phyloP scores from a whole-genome alignment of 1,140 invertebrate genomes.

The Trichoplusia ni region DNA sequence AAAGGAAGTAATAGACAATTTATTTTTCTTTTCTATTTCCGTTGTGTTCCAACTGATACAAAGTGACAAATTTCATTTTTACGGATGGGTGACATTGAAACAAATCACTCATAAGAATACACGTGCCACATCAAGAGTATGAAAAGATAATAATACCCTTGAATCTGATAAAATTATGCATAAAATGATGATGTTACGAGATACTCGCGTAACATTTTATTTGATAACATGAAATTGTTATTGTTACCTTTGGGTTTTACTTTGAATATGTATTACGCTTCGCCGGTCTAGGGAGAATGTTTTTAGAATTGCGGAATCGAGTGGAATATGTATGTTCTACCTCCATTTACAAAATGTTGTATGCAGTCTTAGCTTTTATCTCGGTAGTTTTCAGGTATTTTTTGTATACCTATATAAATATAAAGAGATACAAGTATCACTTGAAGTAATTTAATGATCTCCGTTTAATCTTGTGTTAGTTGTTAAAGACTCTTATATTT shows the following conservation, averaged over 20 bases:
- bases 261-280: neutral
- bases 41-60: no score
- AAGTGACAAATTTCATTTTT: neutral
- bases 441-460: no score
- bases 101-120: constrained; percentile 8
- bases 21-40: no score
- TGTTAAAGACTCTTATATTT: no score
- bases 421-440: no score
- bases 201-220: constrained; percentile 17
- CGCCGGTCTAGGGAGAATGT: neutral
- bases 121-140: neutral
- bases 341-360: no score
- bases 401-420: no score
- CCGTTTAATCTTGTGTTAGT: no score
- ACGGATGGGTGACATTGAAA: neutral
- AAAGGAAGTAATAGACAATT: no score
- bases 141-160: neutral
- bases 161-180: constrained; percentile 12
- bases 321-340: no score
- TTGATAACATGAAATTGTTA: constrained; percentile 17
- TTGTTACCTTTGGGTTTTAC: constrained; percentile 10
- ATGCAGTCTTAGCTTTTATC: no score
- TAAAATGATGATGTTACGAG: constrained; percentile 22
- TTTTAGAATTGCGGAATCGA: neutral
- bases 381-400: no score